Evolutionary conservation across 2,113 vertebrate genomes (phyloP), one percentile per base, ranked within the genome.

Genomic region (Cottus gobio): DNA sequence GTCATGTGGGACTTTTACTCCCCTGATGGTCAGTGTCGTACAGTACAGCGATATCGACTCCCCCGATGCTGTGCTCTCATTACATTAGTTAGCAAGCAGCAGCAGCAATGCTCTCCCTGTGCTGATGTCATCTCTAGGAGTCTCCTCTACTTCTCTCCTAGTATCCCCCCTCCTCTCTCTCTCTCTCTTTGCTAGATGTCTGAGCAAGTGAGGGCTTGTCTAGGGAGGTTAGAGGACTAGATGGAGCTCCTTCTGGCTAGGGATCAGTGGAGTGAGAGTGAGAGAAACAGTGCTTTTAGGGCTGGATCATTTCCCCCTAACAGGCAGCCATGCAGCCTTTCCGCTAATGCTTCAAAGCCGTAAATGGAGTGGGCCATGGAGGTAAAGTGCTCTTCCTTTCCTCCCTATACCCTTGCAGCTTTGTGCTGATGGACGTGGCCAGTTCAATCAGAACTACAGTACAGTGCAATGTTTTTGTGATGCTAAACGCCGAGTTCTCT

Each of bases 361-460:
- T 78, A 84, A 75, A 89, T 64, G 81, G 73, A 87, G 81, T 69
- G 68, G 67, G 77, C 70, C 67, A 94, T 93, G 92, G 90, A 93
- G 94, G 93, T 95, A 94, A 91, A 91, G 84, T 91, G 81, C 72
- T 83, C 64, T 84, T 90, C 65, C 54, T 83, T 83, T 87, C 70
- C 85, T 71, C 72, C 75, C 69, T 52, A n/a, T n/a, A 11, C 42
- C 28, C 48, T 36, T 48, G 50, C 34, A 69, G 79, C 37, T 20
- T 16, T 61, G 28, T 65, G 24, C 22, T 56, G 31, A 75, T 50
- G 12, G 57, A 60, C n/a, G 22, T 42, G 42, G 46, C 20, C 72
- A 50, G 56, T 65, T 66, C 42, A 31, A 34, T 48, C 54, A 12
- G 75, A 39, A 30, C 37, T 30, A 67, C 37, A 72, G 57, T 57